These are phyloP conservation scores for Dolichoris vasculosae DNA, from an alignment of 1,140 invertebrate species.

Conservation along the genomic window DNA sequence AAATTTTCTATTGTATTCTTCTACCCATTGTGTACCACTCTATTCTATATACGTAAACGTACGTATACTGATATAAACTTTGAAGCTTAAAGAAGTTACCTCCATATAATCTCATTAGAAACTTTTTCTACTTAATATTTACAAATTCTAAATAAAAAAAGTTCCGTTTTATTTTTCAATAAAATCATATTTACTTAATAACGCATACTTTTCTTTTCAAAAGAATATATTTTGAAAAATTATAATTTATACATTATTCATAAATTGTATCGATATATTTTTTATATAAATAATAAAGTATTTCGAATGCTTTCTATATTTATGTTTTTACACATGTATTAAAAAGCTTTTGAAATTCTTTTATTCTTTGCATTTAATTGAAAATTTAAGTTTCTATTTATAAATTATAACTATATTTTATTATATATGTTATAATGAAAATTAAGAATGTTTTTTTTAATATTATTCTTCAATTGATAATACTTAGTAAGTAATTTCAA, in stretches of 20 bases:
- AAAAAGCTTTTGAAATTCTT: too few species aligned
- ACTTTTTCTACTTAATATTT: conserved; percentile 16
- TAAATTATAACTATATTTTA: too few species aligned
- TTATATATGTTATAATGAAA: too few species aligned
- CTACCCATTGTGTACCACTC: neutral
- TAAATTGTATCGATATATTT: too few species aligned
- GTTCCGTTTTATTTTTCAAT: neutral
- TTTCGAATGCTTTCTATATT: too few species aligned
- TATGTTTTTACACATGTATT: too few species aligned
- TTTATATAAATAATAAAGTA: too few species aligned
- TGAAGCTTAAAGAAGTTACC: neutral
- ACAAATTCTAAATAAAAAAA: conserved; percentile 5
- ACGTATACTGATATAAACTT: conserved; percentile 16
- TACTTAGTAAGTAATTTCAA: too few species aligned
- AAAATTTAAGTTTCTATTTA: too few species aligned
- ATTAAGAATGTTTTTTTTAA: too few species aligned
- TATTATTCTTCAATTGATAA: too few species aligned
- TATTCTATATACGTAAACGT: neutral
- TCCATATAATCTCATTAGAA: conserved; percentile 1
- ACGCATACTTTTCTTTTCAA: neutral
- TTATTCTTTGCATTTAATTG: too few species aligned
- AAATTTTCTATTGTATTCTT: conserved; percentile 25
- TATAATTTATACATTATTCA: neutral
- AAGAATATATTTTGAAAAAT: neutral
- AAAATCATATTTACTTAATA: neutral